Conservation (phyloP, 1,140 invertebrate genomes). For the Listronotus oregonensis region DNA sequence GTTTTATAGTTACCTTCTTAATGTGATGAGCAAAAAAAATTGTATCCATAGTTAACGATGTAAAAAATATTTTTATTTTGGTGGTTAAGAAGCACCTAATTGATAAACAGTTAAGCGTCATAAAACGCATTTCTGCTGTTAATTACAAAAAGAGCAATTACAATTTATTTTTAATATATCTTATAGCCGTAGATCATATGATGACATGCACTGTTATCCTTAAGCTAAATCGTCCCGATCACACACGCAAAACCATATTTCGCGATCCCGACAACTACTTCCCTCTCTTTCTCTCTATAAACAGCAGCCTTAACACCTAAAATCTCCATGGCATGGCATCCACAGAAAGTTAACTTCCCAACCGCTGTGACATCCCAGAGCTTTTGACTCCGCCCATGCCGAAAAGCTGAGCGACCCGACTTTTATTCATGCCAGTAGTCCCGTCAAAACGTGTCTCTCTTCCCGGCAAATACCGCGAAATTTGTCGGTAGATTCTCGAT, state of each 20-base stretch:
- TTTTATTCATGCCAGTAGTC: slow-evolving; percentile 18
- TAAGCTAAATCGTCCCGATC: background rate
- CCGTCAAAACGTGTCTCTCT: slow-evolving; percentile 13
- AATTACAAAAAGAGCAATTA: too few species aligned
- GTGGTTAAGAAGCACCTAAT: too few species aligned
- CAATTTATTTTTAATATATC: too few species aligned
- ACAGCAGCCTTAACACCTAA: slow-evolving; percentile 22
- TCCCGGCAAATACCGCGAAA: slow-evolving; percentile 13
- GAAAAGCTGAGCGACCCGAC: slow-evolving; percentile 39
- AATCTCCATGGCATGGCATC: slow-evolving; percentile 35
- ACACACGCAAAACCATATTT: background rate
- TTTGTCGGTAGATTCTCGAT: background rate
- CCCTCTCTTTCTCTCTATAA: background rate
- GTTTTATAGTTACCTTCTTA: too few species aligned
- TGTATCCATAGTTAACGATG: too few species aligned
- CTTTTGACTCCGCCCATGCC: slow-evolving; percentile 51
- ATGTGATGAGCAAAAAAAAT: too few species aligned
- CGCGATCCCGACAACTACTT: slow-evolving; percentile 2
- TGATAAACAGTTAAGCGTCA: too few species aligned
- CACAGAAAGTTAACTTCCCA: slow-evolving; percentile 49
- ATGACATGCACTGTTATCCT: background rate
- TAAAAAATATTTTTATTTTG: too few species aligned
- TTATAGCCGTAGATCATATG: too few species aligned
- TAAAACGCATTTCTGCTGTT: too few species aligned
- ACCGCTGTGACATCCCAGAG: slow-evolving; percentile 52